Evolutionary conservation across 2,113 vertebrate species (phyloP).

Genomic region (Nicator chloris): DNA sequence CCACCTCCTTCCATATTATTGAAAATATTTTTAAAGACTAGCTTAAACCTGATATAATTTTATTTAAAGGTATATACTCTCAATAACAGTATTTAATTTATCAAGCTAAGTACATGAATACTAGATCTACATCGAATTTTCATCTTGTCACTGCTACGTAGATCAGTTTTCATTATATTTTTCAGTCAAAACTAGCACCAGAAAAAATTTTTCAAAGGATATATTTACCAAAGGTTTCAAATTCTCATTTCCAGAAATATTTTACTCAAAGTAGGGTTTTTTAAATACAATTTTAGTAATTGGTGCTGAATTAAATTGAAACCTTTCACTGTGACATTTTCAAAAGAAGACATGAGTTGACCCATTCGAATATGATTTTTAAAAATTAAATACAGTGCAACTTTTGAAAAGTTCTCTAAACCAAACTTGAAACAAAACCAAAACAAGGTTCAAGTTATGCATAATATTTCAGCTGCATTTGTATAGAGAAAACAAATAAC

Average conservation of each 20-base stretch:
- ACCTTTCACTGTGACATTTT: not conserved
- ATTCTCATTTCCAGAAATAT: not conserved
- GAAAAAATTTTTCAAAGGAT: not conserved
- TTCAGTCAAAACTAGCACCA: not conserved
- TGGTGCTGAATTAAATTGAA: not conserved
- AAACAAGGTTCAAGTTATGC: not conserved
- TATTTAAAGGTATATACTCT: not conserved
- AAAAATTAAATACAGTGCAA: not conserved
- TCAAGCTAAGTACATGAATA: not conserved
- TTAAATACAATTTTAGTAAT: not conserved
- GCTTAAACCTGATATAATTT: not conserved
- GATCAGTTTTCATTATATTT: not conserved
- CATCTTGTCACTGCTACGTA: not conserved
- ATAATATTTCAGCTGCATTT: not conserved
- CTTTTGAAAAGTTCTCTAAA: not conserved
- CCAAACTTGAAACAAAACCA: not conserved
- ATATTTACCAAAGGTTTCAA: not conserved
- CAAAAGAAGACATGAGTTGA: not conserved
- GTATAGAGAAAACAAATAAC: not conserved
- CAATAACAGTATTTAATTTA: not conserved
- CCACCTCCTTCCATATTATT: not conserved
- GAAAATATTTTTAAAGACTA: not conserved
- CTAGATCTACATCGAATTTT: not conserved
- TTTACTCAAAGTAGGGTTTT: not conserved
- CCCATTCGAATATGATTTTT: not conserved